Percentiles rank a stretch among this genome's conserved stretches.
Conservation (phyloP, 2,888 invertebrate species). For the Eurytoma adleriae region DNA sequence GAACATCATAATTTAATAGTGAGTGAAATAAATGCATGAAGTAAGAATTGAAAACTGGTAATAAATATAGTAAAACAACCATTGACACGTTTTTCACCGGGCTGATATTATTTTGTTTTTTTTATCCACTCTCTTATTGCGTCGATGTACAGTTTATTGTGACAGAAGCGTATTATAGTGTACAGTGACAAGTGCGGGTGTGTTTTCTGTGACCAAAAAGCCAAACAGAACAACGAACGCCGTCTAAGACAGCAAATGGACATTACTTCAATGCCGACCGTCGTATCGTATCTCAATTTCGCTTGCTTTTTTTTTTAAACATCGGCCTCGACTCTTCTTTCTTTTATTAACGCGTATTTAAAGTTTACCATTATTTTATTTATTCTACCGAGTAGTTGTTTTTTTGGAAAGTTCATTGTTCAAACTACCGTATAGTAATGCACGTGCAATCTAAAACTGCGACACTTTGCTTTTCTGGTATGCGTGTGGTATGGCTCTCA, state of each 20-base stretch:
- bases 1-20: slow-evolving; percentile 46
- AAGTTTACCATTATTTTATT: slow-evolving; percentile 16
- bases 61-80: slow-evolving; percentile 29
- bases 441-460: slow-evolving; percentile 67
- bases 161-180: slow-evolving; percentile 60
- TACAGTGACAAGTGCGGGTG: slow-evolving; percentile 73
- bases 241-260: slow-evolving; percentile 64
- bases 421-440: slow-evolving; percentile 61
- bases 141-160: slow-evolving; percentile 58
- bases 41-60: slow-evolving; percentile 42
- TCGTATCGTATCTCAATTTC: slow-evolving; percentile 43
- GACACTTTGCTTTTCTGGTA: slow-evolving; percentile 22
- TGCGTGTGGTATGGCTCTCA: slow-evolving; percentile 53
- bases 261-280: slow-evolving; percentile 61
- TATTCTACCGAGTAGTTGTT: slow-evolving; percentile 50
- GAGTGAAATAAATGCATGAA: slow-evolving; percentile 43
- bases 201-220: slow-evolving; percentile 74
- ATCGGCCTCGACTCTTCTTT: background rate
- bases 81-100: slow-evolving; percentile 51
- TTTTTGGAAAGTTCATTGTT: slow-evolving; percentile 54
- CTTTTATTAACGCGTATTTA: slow-evolving; percentile 57
- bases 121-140: slow-evolving; percentile 49
- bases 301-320: slow-evolving; percentile 16
- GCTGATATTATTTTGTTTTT: slow-evolving; percentile 32
- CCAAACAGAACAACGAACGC: slow-evolving; percentile 72